These are phyloP conservation scores for Scleropages formosus DNA, from an alignment of 2,797 vertebrate genomes.

Conservation along the genomic window DNA sequence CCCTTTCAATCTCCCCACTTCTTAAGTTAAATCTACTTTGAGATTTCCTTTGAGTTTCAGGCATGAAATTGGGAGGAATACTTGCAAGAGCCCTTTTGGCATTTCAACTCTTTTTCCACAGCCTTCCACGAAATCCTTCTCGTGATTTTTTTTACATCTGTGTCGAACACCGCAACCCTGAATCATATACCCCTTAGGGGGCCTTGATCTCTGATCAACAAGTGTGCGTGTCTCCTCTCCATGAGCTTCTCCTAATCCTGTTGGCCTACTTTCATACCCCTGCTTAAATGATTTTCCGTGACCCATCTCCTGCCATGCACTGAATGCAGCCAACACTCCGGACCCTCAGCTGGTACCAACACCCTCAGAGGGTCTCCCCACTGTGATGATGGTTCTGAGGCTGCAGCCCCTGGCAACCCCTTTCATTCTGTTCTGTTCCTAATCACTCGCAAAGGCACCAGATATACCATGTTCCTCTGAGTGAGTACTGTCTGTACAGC, in stretches of 20 bases:
- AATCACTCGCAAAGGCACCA: background rate
- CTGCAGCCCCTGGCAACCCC: background rate
- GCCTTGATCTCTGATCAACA: background rate
- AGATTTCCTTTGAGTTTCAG: slow-evolving; percentile 14
- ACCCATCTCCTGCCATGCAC: background rate
- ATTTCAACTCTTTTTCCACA: background rate
- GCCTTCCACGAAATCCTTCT: background rate
- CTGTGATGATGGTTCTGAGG: background rate
- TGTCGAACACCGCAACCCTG: background rate
- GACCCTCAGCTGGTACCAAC: background rate
- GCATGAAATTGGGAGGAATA: background rate
- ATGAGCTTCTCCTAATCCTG: slow-evolving; percentile 14
- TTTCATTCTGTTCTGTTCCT: slow-evolving; percentile 8
- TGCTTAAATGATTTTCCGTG: slow-evolving; percentile 7
- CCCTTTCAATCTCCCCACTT: background rate
- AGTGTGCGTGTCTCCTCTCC: slow-evolving; percentile 8
- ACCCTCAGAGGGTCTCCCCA: background rate
- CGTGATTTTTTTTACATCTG: background rate
- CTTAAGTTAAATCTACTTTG: background rate
- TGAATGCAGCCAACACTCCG: background rate
- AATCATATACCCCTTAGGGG: slow-evolving; percentile 7
- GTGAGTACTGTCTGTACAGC: background rate
- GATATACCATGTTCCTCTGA: slow-evolving; percentile 4
- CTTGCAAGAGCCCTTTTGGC: slow-evolving; percentile 1
- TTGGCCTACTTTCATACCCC: slow-evolving; percentile 13